Evolutionary conservation across 1,140 invertebrate genomes (phyloP).

Genomic region (Daktulosphaira vitifoliae): DNA sequence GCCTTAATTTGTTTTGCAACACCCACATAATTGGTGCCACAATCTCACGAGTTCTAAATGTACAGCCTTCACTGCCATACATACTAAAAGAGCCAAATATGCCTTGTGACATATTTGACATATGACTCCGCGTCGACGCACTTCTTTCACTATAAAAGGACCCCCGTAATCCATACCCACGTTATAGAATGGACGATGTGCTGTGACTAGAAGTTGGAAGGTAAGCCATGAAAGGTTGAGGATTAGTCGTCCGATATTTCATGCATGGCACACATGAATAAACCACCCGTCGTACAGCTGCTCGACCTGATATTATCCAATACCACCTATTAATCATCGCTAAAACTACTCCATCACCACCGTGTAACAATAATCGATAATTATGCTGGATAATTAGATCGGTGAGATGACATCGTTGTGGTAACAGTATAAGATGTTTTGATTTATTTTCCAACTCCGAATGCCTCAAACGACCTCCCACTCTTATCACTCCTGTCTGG

Average conservation of each 20-base stretch:
- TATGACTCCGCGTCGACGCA: conserved; percentile 31
- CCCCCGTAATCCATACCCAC: conserved; percentile 45
- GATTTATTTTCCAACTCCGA: not conserved
- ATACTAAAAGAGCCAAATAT: conserved; percentile 45
- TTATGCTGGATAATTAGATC: conserved; percentile 40
- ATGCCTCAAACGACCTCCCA: too few relatives aligned
- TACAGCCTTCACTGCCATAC: too few relatives aligned
- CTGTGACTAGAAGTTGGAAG: conserved; percentile 39
- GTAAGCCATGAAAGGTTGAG: too few relatives aligned
- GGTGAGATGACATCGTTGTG: conserved; percentile 39
- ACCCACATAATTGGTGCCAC: conserved; percentile 43
- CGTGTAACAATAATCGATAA: conserved; percentile 40
- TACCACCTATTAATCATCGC: not conserved
- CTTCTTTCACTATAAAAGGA: conserved; percentile 42
- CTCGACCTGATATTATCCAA: not conserved
- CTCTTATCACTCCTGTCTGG: too few relatives aligned
- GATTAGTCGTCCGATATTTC: too few relatives aligned
- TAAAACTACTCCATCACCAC: not conserved
- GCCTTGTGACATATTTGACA: conserved; percentile 41
- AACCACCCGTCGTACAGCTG: conserved; percentile 2
- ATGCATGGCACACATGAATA: too few relatives aligned
- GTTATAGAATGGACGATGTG: conserved; percentile 37
- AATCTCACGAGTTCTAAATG: conserved; percentile 46
- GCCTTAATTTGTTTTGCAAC: conserved; percentile 31
- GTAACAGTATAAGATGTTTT: conserved; percentile 36